Evolutionary conservation across 1,140 invertebrate genomes (phyloP), one percentile per base, ranked within the genome.

Genomic region (Papilio glaucus): DNA sequence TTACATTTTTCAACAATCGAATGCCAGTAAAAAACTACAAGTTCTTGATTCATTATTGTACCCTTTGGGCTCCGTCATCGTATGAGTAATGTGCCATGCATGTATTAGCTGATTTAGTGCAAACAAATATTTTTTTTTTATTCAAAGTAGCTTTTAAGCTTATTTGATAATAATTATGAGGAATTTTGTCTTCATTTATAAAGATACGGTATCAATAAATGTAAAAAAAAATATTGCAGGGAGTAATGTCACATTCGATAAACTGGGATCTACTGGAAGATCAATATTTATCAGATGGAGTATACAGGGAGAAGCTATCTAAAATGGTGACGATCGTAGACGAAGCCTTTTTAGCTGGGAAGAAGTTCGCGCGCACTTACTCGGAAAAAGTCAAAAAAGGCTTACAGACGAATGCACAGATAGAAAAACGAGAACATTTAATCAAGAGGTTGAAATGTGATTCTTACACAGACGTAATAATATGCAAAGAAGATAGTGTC

Each of bases 211-310:
- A 1, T 15, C 6, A 60, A 13, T 12, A 7, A 33, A 21, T 71
- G 13, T 24, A n/a, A n/a, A 26, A 6, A 15, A 53, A 39, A 62
- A 39, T 0, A 42, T 80, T 80, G 26, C 89, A 98, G 96, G 98
- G 98, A 67, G 98, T 99, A 9, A 97, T 99, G 96, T 98, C 98
- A 85, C 96, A 96, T 77, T 98, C 98, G 4, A 98, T 99, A 78
- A 96, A 98, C 85, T 99, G 99, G 98, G 95, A 97, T 74, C 94
- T 98, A 74, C 90, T 99, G 71, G 96, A 99, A 93, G 94, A 95
- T 24, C 98, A 99, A 90, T 99, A 98, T 93, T 96, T 96, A 84
- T 95, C 96, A n/a, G 96, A 99, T 91, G 94, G 96, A 71, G 92
- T 95, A 24, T 98, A 97, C 84, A 94, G 96, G 81, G 95, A 98